Percentiles rank a stretch among this genome's conserved stretches.
Conservation (phyloP, 2,113 vertebrate species). For the Eulacestoma nigropectus region DNA sequence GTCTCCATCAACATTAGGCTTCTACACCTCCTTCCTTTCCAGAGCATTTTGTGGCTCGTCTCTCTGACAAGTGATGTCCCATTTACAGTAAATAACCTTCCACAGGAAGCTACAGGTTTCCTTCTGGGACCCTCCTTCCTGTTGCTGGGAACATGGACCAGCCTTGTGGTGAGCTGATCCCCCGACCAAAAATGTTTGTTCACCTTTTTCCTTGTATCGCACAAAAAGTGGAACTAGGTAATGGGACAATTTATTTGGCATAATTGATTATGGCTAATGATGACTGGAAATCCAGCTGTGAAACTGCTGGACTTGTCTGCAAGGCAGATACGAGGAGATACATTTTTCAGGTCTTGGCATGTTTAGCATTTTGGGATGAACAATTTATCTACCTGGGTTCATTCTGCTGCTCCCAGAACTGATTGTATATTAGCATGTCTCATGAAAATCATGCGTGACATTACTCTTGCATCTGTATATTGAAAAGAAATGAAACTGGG, state of each 20-base stretch:
- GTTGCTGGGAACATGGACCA: neutral
- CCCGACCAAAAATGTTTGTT: neutral
- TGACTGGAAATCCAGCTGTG: neutral
- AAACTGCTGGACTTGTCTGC: neutral
- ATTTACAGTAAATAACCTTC: neutral
- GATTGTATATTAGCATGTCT: slow-evolving; percentile 21
- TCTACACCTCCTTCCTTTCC: neutral
- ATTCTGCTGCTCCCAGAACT: slow-evolving; percentile 14
- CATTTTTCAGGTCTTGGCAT: neutral
- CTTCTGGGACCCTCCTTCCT: neutral
- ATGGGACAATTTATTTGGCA: neutral
- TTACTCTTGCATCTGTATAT: slow-evolving; percentile 15
- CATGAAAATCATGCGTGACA: slow-evolving; percentile 36
- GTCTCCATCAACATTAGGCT: neutral
- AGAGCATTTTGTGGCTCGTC: neutral
- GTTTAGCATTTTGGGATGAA: slow-evolving; percentile 10
- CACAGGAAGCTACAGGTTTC: neutral
- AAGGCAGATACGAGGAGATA: neutral
- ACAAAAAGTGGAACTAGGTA: neutral
- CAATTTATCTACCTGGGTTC: slow-evolving; percentile 13
- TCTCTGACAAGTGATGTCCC: neutral
- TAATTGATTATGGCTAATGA: neutral
- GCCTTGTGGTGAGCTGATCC: neutral
- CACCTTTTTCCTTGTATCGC: neutral
- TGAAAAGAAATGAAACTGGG: slow-evolving; percentile 38